phyloP scores from a whole-genome alignment of 2,888 invertebrate species.

The Athetis lepigone region DNA sequence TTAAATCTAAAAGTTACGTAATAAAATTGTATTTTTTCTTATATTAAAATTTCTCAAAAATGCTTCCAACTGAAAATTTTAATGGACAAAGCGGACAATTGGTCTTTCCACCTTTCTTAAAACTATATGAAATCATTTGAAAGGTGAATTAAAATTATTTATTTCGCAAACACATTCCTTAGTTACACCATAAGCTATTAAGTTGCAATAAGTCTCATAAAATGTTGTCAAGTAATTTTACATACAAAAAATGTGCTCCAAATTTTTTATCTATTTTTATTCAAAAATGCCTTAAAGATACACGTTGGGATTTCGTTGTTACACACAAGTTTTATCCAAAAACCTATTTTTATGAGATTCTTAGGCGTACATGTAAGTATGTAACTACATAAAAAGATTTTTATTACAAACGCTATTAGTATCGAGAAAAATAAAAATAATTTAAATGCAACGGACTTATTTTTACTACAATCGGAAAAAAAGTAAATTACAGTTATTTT shows the following conservation, averaged over 20 bases:
- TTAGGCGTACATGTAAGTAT: slow-evolving; percentile 31
- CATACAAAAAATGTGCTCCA: slow-evolving; percentile 50
- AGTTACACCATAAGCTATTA: slow-evolving; percentile 51
- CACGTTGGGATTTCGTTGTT: slow-evolving; percentile 71
- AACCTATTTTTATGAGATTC: slow-evolving; percentile 62
- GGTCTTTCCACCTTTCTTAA: slow-evolving; percentile 38
- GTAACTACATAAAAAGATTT: slow-evolving; percentile 23
- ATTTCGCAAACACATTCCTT: slow-evolving; percentile 43
- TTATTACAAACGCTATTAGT: slow-evolving; percentile 26
- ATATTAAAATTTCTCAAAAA: slow-evolving; percentile 11
- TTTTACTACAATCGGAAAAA: too few relatives aligned
- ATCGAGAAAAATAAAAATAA: slow-evolving; percentile 42
- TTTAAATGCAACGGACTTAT: too few relatives aligned
- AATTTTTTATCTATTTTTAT: slow-evolving; percentile 48
- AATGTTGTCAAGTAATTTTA: slow-evolving; percentile 28
- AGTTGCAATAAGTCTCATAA: slow-evolving; percentile 54
- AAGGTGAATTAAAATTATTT: slow-evolving; percentile 43
- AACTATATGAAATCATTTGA: slow-evolving; percentile 61
- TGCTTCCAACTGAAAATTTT: neutral
- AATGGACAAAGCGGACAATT: slow-evolving; percentile 28
- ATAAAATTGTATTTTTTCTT: neutral
- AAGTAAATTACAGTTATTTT: slow-evolving; percentile 7
- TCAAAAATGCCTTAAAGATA: slow-evolving; percentile 52
- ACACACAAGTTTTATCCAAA: slow-evolving; percentile 55
- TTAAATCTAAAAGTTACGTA: neutral